A percentile compares a stretch with the other conserved stretches of the same genome.
Evolutionary conservation across 2,888 invertebrate species (phyloP).

Genomic region (Timema podura): DNA sequence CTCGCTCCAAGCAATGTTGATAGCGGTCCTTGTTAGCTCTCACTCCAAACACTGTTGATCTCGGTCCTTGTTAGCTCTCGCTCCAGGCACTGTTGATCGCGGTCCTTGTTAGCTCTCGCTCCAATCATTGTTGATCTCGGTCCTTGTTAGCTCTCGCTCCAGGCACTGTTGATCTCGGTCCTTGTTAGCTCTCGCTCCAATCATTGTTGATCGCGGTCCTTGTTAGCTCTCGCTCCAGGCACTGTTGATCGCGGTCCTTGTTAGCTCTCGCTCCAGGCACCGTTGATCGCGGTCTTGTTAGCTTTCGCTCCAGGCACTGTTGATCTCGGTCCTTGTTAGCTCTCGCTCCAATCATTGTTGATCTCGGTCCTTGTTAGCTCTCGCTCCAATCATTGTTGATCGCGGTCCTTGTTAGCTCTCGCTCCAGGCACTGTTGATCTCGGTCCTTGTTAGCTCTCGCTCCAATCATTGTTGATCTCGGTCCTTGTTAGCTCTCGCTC

Average conservation of each 20-base stretch:
- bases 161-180: background rate
- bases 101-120: background rate
- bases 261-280: background rate
- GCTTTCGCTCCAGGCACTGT: conserved; percentile 20
- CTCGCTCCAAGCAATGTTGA: conserved; percentile 21
- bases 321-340: no score
- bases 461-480: conserved; percentile 16
- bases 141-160: conserved; percentile 19
- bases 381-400: conserved; percentile 24
- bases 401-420: background rate
- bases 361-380: background rate
- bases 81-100: conserved; percentile 17
- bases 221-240: conserved; percentile 22
- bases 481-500: background rate
- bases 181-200: background rate
- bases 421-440: background rate
- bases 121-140: background rate
- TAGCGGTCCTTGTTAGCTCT: background rate
- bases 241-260: background rate
- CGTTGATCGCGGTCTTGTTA: background rate
- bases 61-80: conserved; percentile 11
- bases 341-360: background rate
- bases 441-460: conserved; percentile 14
- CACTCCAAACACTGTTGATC: background rate
- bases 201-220: background rate